Evolutionary conservation across 2,888 invertebrate genomes (phyloP).

Genomic region (Endomychus coccineus): DNA sequence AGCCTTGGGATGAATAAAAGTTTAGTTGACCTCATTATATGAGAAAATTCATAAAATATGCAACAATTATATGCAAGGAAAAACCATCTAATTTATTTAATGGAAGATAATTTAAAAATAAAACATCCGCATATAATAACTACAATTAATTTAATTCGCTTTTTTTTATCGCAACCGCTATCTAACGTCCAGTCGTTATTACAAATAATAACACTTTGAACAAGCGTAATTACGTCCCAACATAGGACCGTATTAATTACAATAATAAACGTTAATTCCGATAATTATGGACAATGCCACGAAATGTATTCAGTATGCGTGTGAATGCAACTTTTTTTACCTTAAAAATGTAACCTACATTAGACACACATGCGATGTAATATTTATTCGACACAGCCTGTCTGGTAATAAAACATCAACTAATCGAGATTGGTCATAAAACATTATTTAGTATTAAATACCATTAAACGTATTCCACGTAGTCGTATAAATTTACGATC

Average conservation of each 20-base stretch:
- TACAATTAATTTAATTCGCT: not conserved
- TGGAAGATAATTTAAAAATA: no score
- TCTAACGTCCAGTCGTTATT: not conserved
- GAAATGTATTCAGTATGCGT: no score
- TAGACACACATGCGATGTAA: not conserved
- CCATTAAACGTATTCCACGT: not conserved
- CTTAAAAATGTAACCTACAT: not conserved
- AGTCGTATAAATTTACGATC: not conserved
- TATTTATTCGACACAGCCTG: not conserved
- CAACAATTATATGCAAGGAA: no score
- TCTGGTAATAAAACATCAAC: not conserved
- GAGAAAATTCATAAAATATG: no score
- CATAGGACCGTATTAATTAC: not conserved
- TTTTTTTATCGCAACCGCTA: conserved; percentile 1
- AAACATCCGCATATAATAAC: not conserved
- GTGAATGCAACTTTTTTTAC: no score
- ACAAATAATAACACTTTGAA: conserved; percentile 1
- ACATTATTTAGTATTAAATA: not conserved
- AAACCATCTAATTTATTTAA: no score
- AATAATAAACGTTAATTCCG: no score
- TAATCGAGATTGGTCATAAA: conserved; percentile 1
- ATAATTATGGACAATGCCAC: no score
- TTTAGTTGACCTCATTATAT: no score
- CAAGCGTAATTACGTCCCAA: conserved; percentile 1
- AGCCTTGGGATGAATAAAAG: no score